phyloP scores from a whole-genome alignment of 92 coral and sea anemone genomes.

The Epizoanthus fatuus region DNA sequence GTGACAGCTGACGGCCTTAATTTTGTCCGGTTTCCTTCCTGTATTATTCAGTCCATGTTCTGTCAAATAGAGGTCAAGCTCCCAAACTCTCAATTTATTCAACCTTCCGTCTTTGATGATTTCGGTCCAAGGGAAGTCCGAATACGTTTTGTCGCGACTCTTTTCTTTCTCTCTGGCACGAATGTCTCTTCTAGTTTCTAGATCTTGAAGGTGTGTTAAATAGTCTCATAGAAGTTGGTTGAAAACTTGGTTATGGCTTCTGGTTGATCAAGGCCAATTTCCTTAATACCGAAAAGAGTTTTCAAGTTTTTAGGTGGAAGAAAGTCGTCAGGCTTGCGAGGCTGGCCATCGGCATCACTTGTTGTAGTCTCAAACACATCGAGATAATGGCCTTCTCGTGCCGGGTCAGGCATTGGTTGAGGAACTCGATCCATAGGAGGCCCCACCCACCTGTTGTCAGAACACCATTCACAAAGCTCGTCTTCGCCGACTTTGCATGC shows the following conservation, averaged over 20 bases:
- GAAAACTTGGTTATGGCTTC: slow-evolving; percentile 38
- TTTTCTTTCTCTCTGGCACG: slow-evolving; percentile 33
- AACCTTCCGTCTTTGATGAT: slow-evolving; percentile 37
- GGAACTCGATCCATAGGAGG: slow-evolving; percentile 46
- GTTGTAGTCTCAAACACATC: slow-evolving; percentile 37
- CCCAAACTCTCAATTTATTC: slow-evolving; percentile 42
- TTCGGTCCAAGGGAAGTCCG: slow-evolving; percentile 39
- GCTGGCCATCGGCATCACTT: slow-evolving; percentile 32
- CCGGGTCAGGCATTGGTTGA: slow-evolving; percentile 43
- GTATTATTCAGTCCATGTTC: slow-evolving; percentile 26
- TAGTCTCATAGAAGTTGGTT: slow-evolving; percentile 43
- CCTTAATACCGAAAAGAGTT: slow-evolving; percentile 18
- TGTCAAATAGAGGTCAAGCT: slow-evolving; percentile 41
- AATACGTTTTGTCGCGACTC: slow-evolving; percentile 28
- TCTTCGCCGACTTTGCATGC: slow-evolving; percentile 32
- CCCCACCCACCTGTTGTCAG: slow-evolving; percentile 48
- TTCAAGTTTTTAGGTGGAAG: slow-evolving; percentile 47
- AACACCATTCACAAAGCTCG: slow-evolving; percentile 49
- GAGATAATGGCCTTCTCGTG: slow-evolving; percentile 45
- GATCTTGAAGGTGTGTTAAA: slow-evolving; percentile 45
- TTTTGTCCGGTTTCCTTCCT: slow-evolving; percentile 47
- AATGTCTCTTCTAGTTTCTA: slow-evolving; percentile 36
- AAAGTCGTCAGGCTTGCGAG: slow-evolving; percentile 40
- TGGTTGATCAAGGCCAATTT: slow-evolving; percentile 34
- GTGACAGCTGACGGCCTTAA: slow-evolving; percentile 32